These are phyloP conservation scores for Spisula subtruncata DNA, from an alignment of 2,888 invertebrate species.

Conservation along the genomic window DNA sequence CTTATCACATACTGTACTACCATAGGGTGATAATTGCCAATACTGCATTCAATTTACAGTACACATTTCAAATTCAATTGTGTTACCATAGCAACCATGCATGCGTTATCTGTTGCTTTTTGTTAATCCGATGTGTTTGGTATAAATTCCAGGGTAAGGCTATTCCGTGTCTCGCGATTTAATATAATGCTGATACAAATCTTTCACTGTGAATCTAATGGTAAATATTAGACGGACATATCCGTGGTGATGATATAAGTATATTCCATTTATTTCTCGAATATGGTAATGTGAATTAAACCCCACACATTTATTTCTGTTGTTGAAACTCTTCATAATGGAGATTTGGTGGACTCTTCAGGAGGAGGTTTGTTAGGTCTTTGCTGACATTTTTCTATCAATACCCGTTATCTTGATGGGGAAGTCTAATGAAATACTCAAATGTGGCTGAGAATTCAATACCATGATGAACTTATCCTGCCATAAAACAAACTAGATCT, in stretches of 20 bases:
- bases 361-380: neutral
- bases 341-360: neutral
- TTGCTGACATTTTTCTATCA: constrained; percentile 3
- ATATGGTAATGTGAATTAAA: neutral
- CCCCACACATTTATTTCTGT: neutral
- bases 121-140: neutral
- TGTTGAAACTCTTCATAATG: neutral
- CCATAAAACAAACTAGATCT: neutral
- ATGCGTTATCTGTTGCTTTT: neutral
- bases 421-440: constrained; percentile 3
- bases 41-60: neutral
- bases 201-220: neutral
- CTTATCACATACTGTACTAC: neutral
- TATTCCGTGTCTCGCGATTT: neutral
- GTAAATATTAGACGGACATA: neutral
- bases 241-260: neutral
- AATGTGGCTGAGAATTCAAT: constrained; percentile 13
- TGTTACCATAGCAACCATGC: neutral
- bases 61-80: constrained; percentile 4
- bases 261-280: constrained; percentile 7
- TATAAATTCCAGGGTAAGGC: neutral
- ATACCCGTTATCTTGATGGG: neutral
- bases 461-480: neutral
- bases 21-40: neutral
- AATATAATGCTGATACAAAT: neutral